Conservation (phyloP, 2,888 invertebrate species). For the Hartigia nigra region DNA sequence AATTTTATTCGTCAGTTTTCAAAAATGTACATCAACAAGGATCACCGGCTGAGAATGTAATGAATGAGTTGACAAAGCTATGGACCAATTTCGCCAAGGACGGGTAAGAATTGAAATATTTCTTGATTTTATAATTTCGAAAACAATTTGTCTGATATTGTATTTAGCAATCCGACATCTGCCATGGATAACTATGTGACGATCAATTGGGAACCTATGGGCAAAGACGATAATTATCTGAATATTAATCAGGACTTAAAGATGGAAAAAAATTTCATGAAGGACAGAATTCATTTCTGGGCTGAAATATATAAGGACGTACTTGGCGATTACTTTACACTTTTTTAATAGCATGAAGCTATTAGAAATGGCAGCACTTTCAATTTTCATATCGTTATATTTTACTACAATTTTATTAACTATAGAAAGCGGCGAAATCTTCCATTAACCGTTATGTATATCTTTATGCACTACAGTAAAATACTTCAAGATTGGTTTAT, state of each 20-base stretch:
- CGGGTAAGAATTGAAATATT: slow-evolving; percentile 19
- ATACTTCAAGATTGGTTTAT: not conserved
- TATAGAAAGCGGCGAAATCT: not conserved
- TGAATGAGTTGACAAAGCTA: slow-evolving; percentile 57
- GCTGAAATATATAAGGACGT: slow-evolving; percentile 60
- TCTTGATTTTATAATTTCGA: not conserved
- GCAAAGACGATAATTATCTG: slow-evolving; percentile 57
- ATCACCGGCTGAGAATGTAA: slow-evolving; percentile 65
- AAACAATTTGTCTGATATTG: not conserved
- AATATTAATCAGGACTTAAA: slow-evolving; percentile 57
- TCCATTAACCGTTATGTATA: not conserved
- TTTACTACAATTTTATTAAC: not conserved
- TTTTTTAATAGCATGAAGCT: slow-evolving; percentile 35
- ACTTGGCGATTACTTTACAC: slow-evolving; percentile 41
- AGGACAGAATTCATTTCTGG: slow-evolving; percentile 65
- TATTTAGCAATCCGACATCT: slow-evolving; percentile 60
- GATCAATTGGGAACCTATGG: slow-evolving; percentile 63
- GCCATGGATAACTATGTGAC: slow-evolving; percentile 54
- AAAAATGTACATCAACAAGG: slow-evolving; percentile 50
- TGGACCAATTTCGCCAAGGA: slow-evolving; percentile 74
- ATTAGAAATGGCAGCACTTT: not conserved
- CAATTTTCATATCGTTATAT: not conserved
- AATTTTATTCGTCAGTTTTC: slow-evolving; percentile 65
- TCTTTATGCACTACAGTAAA: not conserved
- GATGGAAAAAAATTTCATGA: slow-evolving; percentile 55